phyloP scores from a whole-genome alignment of 92 coral and sea anemone species.

The Scolanthus callimorphus region DNA sequence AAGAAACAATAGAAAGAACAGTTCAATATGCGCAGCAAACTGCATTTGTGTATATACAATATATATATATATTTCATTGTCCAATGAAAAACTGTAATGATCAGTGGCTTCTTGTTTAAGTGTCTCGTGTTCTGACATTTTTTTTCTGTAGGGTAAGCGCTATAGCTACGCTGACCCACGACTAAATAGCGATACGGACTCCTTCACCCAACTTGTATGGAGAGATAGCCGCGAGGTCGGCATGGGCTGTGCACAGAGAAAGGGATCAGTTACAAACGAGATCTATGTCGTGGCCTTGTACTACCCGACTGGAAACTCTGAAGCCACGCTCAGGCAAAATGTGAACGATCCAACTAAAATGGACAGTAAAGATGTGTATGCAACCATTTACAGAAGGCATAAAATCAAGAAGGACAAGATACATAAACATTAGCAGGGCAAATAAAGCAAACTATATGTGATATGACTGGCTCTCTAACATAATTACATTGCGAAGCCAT shows the following conservation, averaged over 20 bases:
- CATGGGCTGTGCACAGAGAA: slow-evolving; percentile 96
- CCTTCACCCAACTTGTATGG: slow-evolving; percentile 96
- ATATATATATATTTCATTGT: too few relatives aligned
- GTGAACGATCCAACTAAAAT: slow-evolving; percentile 67
- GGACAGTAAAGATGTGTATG: slow-evolving; percentile 74
- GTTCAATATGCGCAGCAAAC: too few relatives aligned
- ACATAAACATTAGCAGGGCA: too few relatives aligned
- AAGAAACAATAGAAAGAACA: too few relatives aligned
- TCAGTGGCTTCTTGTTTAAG: too few relatives aligned
- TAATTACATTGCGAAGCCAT: too few relatives aligned
- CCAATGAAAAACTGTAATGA: too few relatives aligned
- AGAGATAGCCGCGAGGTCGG: slow-evolving; percentile 84
- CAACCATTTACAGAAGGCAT: slow-evolving; percentile 69
- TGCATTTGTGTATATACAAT: too few relatives aligned
- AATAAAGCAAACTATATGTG: too few relatives aligned
- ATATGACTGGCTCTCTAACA: too few relatives aligned
- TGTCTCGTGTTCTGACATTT: too few relatives aligned
- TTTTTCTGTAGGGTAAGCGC: slow-evolving; percentile 60
- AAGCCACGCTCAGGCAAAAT: slow-evolving; percentile 70
- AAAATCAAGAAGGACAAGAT: slow-evolving; percentile 8
- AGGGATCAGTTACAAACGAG: slow-evolving; percentile 88
- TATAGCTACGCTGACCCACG: slow-evolving; percentile 92
- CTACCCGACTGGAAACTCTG: slow-evolving; percentile 87
- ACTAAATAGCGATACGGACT: slow-evolving; percentile 85
- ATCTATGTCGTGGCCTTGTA: slow-evolving; percentile 88